Conservation (phyloP, 2,797 vertebrate species). For the Vultur gryphus region DNA sequence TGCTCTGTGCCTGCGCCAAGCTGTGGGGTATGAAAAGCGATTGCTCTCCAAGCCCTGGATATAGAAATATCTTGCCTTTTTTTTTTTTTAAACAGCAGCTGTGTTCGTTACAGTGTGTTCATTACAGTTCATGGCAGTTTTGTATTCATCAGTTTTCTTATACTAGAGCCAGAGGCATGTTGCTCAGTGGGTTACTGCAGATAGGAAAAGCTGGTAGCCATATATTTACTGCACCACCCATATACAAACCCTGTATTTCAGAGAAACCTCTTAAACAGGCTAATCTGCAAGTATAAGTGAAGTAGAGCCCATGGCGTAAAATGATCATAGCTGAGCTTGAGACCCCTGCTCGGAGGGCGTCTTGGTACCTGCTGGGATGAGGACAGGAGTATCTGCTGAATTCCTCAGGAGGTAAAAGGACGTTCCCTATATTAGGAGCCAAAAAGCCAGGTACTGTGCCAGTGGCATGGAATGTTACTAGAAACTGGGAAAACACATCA, state of each 20-base stretch:
- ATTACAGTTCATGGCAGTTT: not conserved
- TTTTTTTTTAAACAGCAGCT: not conserved
- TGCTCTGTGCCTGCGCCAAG: not conserved
- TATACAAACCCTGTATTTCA: not conserved
- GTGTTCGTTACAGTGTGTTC: not conserved
- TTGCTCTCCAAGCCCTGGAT: not conserved
- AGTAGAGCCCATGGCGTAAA: not conserved
- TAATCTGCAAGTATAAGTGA: not conserved
- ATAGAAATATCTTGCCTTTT: not conserved
- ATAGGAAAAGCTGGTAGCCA: not conserved
- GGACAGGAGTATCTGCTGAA: not conserved
- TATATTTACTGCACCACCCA: not conserved
- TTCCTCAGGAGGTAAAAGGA: not conserved
- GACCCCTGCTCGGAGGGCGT: not conserved
- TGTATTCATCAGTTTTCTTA: not conserved
- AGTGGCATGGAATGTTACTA: not conserved
- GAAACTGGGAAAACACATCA: not conserved
- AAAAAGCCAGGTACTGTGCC: not conserved
- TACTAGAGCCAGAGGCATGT: not conserved
- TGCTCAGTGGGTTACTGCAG: not conserved
- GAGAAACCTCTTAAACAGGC: not conserved
- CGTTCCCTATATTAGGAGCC: not conserved
- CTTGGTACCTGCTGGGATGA: not conserved
- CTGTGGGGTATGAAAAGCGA: not conserved
- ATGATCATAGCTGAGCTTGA: not conserved